Percentiles rank a stretch among this genome's conserved stretches.
Evolutionary conservation across 1,140 invertebrate genomes (phyloP).

Genomic region (Rhopalosiphum padi): DNA sequence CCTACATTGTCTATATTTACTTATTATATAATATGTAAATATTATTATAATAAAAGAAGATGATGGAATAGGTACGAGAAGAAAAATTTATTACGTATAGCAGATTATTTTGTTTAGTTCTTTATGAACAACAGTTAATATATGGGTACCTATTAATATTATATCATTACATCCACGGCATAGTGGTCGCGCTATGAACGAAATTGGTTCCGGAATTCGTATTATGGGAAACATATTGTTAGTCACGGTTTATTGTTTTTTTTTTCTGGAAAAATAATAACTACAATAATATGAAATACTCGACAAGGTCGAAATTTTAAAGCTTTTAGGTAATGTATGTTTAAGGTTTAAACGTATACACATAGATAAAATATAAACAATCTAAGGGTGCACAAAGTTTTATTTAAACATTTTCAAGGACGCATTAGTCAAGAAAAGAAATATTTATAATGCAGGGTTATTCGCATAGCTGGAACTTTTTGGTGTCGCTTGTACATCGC

Average conservation of each 20-base stretch:
- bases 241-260: not conserved
- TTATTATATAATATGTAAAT: not conserved
- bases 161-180: not conserved
- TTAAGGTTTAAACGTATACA: not conserved
- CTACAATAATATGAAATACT: not conserved
- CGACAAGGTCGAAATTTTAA: not conserved
- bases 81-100: not conserved
- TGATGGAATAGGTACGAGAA: not conserved
- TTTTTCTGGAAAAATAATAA: not conserved
- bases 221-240: not conserved
- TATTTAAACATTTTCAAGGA: not conserved
- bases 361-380: not conserved
- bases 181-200: not conserved
- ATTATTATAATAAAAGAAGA: not conserved
- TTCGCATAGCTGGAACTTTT: slow-evolving; percentile 21
- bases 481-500: not conserved
- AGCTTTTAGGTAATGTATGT: no score
- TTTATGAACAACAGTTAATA: not conserved
- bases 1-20: not conserved
- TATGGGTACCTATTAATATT: not conserved
- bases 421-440: slow-evolving; percentile 31
- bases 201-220: not conserved
- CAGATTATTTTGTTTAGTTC: not conserved
- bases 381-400: not conserved
- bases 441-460: slow-evolving; percentile 1